Percentiles rank a stretch among this genome's conserved stretches.
Evolutionary conservation across 2,797 vertebrate species (phyloP).

Genomic region (Sternotherus odoratus): DNA sequence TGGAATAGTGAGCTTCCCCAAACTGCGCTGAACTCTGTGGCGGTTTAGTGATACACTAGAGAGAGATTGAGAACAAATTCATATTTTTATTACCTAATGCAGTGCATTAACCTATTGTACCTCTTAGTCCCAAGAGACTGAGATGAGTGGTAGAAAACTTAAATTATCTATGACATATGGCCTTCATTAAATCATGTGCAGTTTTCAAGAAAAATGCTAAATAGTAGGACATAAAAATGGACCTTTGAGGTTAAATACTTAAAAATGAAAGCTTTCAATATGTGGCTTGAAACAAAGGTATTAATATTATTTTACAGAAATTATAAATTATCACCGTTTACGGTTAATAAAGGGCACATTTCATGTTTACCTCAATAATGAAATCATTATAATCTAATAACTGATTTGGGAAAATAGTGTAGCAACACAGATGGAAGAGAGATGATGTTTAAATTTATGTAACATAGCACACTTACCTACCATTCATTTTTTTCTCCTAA

Average conservation of each 20-base stretch:
- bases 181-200: background rate
- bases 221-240: background rate
- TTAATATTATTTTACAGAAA: constrained; percentile 1
- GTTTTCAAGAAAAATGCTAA: background rate
- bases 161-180: background rate
- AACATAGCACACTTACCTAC: background rate
- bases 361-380: background rate
- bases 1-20: background rate
- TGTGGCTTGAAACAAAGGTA: background rate
- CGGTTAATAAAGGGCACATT: background rate
- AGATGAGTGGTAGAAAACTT: background rate
- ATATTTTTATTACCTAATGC: background rate
- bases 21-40: background rate
- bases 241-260: background rate
- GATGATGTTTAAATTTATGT: background rate
- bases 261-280: background rate
- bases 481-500: background rate
- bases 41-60: background rate
- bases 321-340: background rate
- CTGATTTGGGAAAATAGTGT: background rate
- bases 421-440: background rate
- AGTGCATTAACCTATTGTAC: background rate
- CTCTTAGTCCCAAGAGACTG: background rate
- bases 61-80: background rate
- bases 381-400: background rate